Base-by-base conservation (phyloP, 92 coral and sea anemone species). In the Desmophyllum pertusum region DNA sequence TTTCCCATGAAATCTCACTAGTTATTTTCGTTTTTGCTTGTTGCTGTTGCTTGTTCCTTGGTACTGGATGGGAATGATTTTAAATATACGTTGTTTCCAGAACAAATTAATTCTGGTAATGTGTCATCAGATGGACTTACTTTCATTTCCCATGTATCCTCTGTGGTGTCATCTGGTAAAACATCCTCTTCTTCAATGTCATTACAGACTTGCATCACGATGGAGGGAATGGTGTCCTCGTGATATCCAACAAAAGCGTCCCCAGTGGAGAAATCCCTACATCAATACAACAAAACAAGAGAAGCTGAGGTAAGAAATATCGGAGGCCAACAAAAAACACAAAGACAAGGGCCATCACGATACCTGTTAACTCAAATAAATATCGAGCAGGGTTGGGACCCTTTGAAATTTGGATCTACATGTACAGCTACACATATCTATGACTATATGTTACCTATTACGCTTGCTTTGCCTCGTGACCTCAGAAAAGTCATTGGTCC, bases 161-260 rank as follows among this genome's bases (percentile, higher is more conserved):
- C 71, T 2, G 76, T 30, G 73, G n/a, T 39, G 36, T 36, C 84
- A 42, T 55, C 79, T 23, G n/a, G 42, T 78, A 68, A 84, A 72
- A 69, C 63, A 5, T 69, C 86, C 2, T n/a, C 76, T 39, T 59
- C 77, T 61, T 84, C 76, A 45, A 77, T 88, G 7, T 90, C 89
- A 42, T 81, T 85, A 63, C 91, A 92, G 27, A 93, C 93, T 74
- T 90, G 94, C 70, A 95, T 79, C 14, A 95, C 92, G 33, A 95
- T 87, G 29, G 98, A 86, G 41, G 98, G 93, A 39, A 90, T 84
- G 37, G 98, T 92, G 79, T 94, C 98, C 70, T 86, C 87, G n/a
- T 94, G 95, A 70, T 81, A 94, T 11, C 98, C 98, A 68, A 92
- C 92, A 87, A 94, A 92, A 74, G 95, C 91, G 81, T 94, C 98